Evolutionary conservation across 2,888 invertebrate genomes (phyloP).

Genomic region (Tetramorium bicarinatum): DNA sequence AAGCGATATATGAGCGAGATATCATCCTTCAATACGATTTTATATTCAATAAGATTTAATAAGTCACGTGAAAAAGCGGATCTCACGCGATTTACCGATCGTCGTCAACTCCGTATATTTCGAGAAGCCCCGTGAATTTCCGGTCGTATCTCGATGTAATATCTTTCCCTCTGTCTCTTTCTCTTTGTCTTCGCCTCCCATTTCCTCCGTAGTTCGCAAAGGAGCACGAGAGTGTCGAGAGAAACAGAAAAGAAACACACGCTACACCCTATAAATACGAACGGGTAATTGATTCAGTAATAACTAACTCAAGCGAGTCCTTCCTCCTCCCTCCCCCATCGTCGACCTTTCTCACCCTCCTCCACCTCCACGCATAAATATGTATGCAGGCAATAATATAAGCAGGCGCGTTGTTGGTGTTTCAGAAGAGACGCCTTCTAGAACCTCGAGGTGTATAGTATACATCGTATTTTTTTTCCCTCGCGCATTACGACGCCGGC

Average conservation of each 20-base stretch:
- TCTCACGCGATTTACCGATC: constrained; percentile 39
- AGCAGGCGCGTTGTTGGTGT: constrained; percentile 74
- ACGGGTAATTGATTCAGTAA: constrained; percentile 85
- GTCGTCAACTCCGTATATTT: constrained; percentile 75
- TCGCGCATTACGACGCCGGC: constrained; percentile 59
- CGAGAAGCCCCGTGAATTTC: constrained; percentile 81
- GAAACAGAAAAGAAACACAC: constrained; percentile 80
- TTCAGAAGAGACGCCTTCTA: constrained; percentile 76
- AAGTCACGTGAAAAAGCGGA: constrained; percentile 23
- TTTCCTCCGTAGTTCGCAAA: constrained; percentile 48
- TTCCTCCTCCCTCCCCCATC: constrained; percentile 65
- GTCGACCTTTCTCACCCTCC: constrained; percentile 58
- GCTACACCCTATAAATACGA: constrained; percentile 84
- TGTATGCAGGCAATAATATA: constrained; percentile 82
- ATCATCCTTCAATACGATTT: background rate
- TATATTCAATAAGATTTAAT: constrained; percentile 38
- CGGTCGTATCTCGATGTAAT: constrained; percentile 81
- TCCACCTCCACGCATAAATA: constrained; percentile 78
- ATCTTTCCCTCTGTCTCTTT: constrained; percentile 34
- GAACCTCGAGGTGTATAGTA: constrained; percentile 73
- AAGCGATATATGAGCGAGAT: background rate
- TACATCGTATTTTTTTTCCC: constrained; percentile 75
- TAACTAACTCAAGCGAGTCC: constrained; percentile 83
- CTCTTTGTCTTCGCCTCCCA: constrained; percentile 67
- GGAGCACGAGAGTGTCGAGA: constrained; percentile 66